Base-by-base conservation (phyloP, 2,113 vertebrate genomes). In the Psittacula cyanocephala region DNA sequence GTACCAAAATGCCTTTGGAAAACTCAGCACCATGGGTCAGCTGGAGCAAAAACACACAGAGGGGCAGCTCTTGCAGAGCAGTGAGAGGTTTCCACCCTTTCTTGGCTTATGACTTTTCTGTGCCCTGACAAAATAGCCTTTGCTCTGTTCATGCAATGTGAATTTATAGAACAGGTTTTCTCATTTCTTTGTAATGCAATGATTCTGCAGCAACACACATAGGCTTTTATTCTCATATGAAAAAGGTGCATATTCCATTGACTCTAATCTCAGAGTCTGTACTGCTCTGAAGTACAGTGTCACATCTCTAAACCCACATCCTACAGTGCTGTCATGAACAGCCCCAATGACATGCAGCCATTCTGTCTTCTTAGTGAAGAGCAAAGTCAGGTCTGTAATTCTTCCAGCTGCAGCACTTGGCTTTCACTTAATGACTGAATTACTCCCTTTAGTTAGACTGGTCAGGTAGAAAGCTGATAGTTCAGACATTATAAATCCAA, bases 261-360 rank as follows among this genome's bases (percentile, higher is more conserved):
- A 69, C n/a, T 78, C 49, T n/a, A 35, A 87, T 44, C 63, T 94
- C 68, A 86, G 64, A 70, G 28, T 5, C 2, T 83, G 70, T 81
- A 55, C 88, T 86, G 15, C 68, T 86, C 24, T 27, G 8, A 71
- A 65, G 22, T 81, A 43, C 62, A 65, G 33, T 25, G 13, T 59
- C 82, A 94, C 91, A 88, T 70, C 46, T 35, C 49, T 59, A 63
- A 28, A 59, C 13, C 37, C 74, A n/a, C 53, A 69, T 33, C 43
- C 19, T 70, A 28, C 19, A 13, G 49, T 35, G 57, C 39, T 59
- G 17, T 52, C 71, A 93, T 15, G 52, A 89, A n/a, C 17, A 52
- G 39, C 62, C 68, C 37, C 27, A 55, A 2, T 0, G 6, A 87
- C 29, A 47, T 68, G 46, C n/a, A 87, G 39, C 33, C 1, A 0